Evolutionary conservation across 2,113 vertebrate species (phyloP).

Genomic region (Procavia capensis): DNA sequence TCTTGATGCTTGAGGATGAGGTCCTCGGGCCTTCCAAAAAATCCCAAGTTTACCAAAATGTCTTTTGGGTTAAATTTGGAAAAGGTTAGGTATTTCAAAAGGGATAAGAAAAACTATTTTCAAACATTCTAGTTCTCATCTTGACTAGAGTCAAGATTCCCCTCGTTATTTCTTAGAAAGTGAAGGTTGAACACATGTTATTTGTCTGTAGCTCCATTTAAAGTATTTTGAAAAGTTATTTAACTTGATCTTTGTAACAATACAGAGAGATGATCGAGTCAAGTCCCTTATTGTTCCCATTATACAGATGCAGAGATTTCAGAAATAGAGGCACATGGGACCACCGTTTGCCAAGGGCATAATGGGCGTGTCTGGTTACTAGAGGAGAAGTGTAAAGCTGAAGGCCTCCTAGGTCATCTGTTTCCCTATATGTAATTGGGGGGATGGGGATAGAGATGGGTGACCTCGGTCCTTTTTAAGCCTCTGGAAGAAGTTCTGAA

Average conservation of each 20-base stretch:
- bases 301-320: not conserved
- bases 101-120: not conserved
- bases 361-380: not conserved
- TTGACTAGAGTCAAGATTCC: not conserved
- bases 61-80: slow-evolving; percentile 36
- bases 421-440: not conserved
- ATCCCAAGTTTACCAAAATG: not conserved
- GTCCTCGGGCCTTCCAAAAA: not conserved
- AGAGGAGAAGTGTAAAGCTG: not conserved
- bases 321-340: not conserved
- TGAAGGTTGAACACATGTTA: not conserved
- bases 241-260: not conserved
- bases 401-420: not conserved
- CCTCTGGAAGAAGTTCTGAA: not conserved
- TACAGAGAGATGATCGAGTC: not conserved
- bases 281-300: not conserved
- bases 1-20: not conserved
- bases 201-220: not conserved
- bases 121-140: not conserved
- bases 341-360: not conserved
- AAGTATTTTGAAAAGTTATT: not conserved
- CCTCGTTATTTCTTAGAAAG: not conserved
- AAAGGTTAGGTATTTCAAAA: slow-evolving; percentile 14
- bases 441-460: not conserved
- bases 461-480: not conserved